phyloP scores from a whole-genome alignment of 2,113 vertebrate genomes.

The Lucifuga dentata region DNA sequence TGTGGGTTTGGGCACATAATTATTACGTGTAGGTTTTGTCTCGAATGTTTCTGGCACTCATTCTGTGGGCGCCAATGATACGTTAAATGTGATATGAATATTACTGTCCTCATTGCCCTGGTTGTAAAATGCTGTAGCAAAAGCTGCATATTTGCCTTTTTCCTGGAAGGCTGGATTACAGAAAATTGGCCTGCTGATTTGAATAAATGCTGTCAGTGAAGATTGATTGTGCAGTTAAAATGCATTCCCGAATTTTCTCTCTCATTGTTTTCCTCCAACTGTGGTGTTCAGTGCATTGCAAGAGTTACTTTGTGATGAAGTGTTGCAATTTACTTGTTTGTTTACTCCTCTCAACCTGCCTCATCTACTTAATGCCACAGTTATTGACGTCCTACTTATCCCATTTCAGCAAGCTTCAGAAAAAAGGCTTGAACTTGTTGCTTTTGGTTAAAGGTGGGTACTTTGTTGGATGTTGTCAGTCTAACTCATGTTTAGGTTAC shows the following conservation, averaged over 20 bases:
- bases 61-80: neutral
- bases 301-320: too few relatives aligned
- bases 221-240: conserved; percentile 7
- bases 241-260: too few relatives aligned
- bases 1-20: neutral
- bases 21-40: neutral
- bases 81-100: neutral
- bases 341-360: neutral
- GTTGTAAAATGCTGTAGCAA: too few relatives aligned
- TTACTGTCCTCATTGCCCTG: too few relatives aligned
- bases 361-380: conserved; percentile 1
- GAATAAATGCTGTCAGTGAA: conserved; percentile 29
- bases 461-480: neutral
- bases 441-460: neutral
- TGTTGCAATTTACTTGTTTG: neutral
- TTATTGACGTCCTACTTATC: conserved; percentile 6
- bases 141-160: conserved; percentile 3
- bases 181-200: conserved; percentile 8
- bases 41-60: neutral
- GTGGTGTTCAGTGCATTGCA: too few relatives aligned
- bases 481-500: too few relatives aligned
- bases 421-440: neutral
- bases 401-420: conserved; percentile 9
- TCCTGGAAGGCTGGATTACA: neutral
- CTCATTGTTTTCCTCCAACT: too few relatives aligned